Percentiles rank a stretch among this genome's conserved stretches.
Evolutionary conservation across 1,140 invertebrate genomes (phyloP).

Genomic region (Drosophila mauritiana): DNA sequence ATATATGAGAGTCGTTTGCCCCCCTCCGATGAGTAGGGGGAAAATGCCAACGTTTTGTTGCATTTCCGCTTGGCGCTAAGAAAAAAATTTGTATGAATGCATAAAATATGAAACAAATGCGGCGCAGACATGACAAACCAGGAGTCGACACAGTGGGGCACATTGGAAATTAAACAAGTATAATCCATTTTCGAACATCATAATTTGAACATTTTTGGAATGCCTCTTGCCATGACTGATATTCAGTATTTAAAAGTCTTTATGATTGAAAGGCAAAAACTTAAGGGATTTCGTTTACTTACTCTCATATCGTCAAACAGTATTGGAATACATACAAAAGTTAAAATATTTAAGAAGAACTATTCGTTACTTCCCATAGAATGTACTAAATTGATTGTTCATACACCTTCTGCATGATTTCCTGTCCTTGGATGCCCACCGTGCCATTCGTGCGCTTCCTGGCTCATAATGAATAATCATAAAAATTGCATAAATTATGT

Average conservation of each 20-base stretch:
- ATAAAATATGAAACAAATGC: conserved; percentile 77
- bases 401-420: no score
- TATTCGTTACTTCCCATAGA: no score
- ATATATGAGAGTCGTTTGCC: conserved; percentile 66
- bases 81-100: conserved; percentile 54
- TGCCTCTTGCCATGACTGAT: no score
- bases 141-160: conserved; percentile 42
- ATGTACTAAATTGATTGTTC: no score
- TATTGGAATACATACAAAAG: no score
- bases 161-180: not conserved
- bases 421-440: conserved; percentile 18
- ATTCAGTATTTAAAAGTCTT: no score
- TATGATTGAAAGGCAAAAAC: no score
- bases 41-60: conserved; percentile 65
- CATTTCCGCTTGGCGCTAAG: conserved; percentile 49
- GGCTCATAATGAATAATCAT: conserved; percentile 81
- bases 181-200: no score
- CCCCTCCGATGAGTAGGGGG: conserved; percentile 1
- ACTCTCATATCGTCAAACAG: no score
- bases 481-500: conserved; percentile 83
- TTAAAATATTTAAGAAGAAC: no score
- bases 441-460: conserved; percentile 39
- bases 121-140: conserved; percentile 51
- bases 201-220: no score
- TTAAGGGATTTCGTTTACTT: no score